phyloP scores from a whole-genome alignment of 2,888 invertebrate species.

The Drosophila anomalata region DNA sequence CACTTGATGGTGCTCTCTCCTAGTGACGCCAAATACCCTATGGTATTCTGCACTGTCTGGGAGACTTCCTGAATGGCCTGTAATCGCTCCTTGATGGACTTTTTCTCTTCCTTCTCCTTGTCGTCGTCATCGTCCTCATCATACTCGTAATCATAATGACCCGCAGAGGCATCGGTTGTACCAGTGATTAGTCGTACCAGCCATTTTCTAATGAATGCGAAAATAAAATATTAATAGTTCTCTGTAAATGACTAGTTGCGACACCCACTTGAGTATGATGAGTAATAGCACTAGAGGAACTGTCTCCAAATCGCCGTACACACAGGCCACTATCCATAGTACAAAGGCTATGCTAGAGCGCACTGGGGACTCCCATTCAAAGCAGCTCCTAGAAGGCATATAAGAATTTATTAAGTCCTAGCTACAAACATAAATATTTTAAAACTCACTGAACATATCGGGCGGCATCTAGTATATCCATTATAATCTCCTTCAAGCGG shows the following conservation, averaged over 20 bases:
- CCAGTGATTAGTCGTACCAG: constrained; percentile 83
- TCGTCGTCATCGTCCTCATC: constrained; percentile 95
- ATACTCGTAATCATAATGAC: constrained; percentile 87
- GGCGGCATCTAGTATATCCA: constrained; percentile 94
- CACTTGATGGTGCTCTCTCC: constrained; percentile 98
- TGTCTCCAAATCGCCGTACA: constrained; percentile 98
- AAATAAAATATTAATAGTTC: neutral
- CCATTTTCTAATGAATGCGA: constrained; percentile 80
- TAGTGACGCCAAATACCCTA: constrained; percentile 96
- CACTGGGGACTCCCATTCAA: constrained; percentile 97
- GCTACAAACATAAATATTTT: too few relatives aligned
- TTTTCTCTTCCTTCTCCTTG: constrained; percentile 97
- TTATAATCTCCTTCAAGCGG: constrained; percentile 94
- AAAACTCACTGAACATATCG: constrained; percentile 93
- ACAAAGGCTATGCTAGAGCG: constrained; percentile 93
- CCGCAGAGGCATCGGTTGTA: constrained; percentile 69
- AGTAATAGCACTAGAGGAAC: constrained; percentile 93
- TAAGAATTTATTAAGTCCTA: too few relatives aligned
- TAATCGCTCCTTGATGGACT: constrained; percentile 95
- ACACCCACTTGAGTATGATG: constrained; percentile 87
- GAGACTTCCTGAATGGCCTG: constrained; percentile 99
- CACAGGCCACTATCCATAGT: constrained; percentile 94
- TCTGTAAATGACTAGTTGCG: rapidly evolving
- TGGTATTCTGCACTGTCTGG: constrained; percentile 97
- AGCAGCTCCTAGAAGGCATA: constrained; percentile 90